These are phyloP conservation scores for Enteromius fasciolatus DNA, from an alignment of 2,797 vertebrate genomes.

Conservation along the genomic window DNA sequence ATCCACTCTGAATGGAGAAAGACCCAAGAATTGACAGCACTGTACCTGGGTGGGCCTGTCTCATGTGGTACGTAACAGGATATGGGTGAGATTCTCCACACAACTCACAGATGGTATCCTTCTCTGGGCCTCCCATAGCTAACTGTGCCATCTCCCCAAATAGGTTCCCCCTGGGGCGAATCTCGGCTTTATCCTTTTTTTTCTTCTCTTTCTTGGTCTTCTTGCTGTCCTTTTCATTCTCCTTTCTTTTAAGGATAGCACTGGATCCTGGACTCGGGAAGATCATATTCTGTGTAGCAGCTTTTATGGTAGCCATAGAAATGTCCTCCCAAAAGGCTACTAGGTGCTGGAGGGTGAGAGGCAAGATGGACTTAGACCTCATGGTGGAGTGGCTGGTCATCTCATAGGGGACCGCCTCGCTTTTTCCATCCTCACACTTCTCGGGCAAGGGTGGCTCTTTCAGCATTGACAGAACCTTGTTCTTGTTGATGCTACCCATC, in stretches of 20 bases:
- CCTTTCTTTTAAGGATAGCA: slow-evolving; percentile 96
- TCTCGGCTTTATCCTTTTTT: slow-evolving; percentile 94
- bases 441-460: slow-evolving; percentile 96
- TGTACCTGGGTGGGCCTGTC: slow-evolving; percentile 96
- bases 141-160: slow-evolving; percentile 99
- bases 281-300: slow-evolving; percentile 99
- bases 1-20: neutral
- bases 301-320: slow-evolving; percentile 97
- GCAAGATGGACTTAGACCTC: slow-evolving; percentile 91
- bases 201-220: slow-evolving; percentile 98
- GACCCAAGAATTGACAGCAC: neutral
- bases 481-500: slow-evolving; percentile 99
- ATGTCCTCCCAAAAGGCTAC: slow-evolving; percentile 99
- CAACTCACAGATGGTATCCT: slow-evolving; percentile 97
- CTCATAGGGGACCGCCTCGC: slow-evolving; percentile 84
- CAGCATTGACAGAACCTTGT: slow-evolving; percentile 98
- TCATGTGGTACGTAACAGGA: slow-evolving; percentile 98
- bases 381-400: slow-evolving; percentile 82
- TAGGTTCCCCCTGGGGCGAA: slow-evolving; percentile 93
- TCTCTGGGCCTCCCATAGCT: slow-evolving; percentile 96
- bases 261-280: slow-evolving; percentile 99
- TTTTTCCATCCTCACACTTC: slow-evolving; percentile 94
- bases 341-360: slow-evolving; percentile 93
- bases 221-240: slow-evolving; percentile 93
- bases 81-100: slow-evolving; percentile 98